Evolutionary conservation across 1,140 invertebrate species (phyloP).

Genomic region (Ditylenchus dipsaci): DNA sequence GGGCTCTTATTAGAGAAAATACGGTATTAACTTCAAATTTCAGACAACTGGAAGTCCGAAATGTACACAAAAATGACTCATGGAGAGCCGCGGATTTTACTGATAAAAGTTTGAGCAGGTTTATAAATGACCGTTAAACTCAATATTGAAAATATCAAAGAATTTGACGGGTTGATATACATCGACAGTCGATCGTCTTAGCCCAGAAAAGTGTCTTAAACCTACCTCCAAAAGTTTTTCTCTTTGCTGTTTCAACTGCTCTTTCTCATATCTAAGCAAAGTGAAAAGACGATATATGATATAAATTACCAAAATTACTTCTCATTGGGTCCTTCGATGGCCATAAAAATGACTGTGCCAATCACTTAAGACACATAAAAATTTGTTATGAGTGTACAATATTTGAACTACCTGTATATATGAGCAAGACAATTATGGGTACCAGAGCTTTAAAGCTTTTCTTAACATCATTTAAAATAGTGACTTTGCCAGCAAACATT

Average conservation of each 20-base stretch:
- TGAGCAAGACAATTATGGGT: slow-evolving; percentile 30
- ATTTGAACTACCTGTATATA: slow-evolving; percentile 26
- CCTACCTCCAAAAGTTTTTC: slow-evolving; percentile 34
- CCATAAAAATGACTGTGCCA: slow-evolving; percentile 40
- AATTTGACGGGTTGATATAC: too few species aligned
- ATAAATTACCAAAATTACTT: not conserved
- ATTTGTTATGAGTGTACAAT: not conserved
- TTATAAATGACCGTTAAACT: too few species aligned
- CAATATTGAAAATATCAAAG: too few species aligned
- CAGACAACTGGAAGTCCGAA: too few species aligned
- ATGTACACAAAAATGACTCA: too few species aligned
- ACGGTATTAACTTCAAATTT: too few species aligned
- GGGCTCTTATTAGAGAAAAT: too few species aligned
- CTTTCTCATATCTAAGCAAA: slow-evolving; percentile 26
- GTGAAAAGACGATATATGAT: too few species aligned
- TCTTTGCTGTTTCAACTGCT: slow-evolving; percentile 32
- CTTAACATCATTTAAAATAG: not conserved
- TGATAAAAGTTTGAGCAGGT: too few species aligned
- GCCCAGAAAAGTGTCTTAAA: too few species aligned
- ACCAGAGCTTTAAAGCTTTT: slow-evolving; percentile 1
- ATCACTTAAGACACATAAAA: slow-evolving; percentile 6
- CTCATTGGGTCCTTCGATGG: slow-evolving; percentile 43
- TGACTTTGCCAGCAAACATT: not conserved
- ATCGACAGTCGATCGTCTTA: too few species aligned
- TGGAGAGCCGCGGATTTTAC: too few species aligned